Percentiles rank a stretch among this genome's conserved stretches.
Evolutionary conservation across 2,888 invertebrate species (phyloP).

Genomic region (Carpatolechia fugitivella): DNA sequence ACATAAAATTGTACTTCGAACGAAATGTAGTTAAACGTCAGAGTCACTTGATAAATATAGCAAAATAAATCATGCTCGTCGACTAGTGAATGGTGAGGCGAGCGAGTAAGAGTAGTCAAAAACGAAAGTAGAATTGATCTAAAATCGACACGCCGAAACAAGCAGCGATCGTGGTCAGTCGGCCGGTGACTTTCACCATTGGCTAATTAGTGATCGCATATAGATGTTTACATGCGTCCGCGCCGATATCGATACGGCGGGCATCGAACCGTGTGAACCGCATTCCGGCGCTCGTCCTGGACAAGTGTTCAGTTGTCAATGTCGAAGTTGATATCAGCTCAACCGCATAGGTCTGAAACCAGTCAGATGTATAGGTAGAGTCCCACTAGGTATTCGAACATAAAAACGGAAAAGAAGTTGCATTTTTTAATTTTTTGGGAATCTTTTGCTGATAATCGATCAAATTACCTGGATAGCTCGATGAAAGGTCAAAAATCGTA

Average conservation of each 20-base stretch:
- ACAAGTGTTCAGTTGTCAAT: neutral
- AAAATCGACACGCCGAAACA: conserved; percentile 73
- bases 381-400: too few relatives aligned
- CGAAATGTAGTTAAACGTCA: too few relatives aligned
- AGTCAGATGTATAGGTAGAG: too few relatives aligned
- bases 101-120: conserved; percentile 71
- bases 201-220: conserved; percentile 69
- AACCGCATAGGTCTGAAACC: too few relatives aligned
- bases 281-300: conserved; percentile 9
- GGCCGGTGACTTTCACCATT: conserved; percentile 74
- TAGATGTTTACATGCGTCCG: conserved; percentile 58
- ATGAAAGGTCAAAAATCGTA: too few relatives aligned
- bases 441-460: too few relatives aligned
- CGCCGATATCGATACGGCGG: conserved; percentile 53
- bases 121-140: conserved; percentile 78
- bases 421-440: too few relatives aligned
- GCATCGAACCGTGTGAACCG: conserved; percentile 5
- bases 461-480: too few relatives aligned
- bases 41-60: neutral
- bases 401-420: too few relatives aligned
- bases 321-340: neutral
- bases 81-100: conserved; percentile 51
- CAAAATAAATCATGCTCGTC: conserved; percentile 56
- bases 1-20: too few relatives aligned
- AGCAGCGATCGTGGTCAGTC: conserved; percentile 71